Evolutionary conservation across 2,888 invertebrate genomes (phyloP), one percentile per base, ranked within the genome.

Genomic region (Sesamia inferens): DNA sequence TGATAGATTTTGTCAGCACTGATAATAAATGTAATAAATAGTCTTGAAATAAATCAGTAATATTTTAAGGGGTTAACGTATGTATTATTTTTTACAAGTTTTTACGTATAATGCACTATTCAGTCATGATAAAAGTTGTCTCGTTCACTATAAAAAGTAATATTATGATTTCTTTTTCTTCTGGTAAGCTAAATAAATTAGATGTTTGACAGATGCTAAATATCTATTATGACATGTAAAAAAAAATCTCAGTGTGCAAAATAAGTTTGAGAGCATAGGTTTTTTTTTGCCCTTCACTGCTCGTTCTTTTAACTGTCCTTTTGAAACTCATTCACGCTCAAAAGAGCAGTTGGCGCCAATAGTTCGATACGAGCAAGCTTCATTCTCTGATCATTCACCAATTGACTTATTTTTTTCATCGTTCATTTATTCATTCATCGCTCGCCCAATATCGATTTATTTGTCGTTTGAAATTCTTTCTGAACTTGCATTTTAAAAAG

Each of bases 401-500:
- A 54, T 31, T 42, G 57, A 79, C 14, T 79, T 79, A 48, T 79
- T 79, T 71, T 79, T 79, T 76, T 79, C 79, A 79, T 76, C 76
- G 79, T 76, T 76, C 71, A 78, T 78, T 78, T 31, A 48, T 61
- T 68, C 64, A 71, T 76, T 62, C 14, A 31, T 14, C 8, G 64
- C 54, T 71, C 31, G 44, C 66, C 59, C 4, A 47, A 51, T 61
- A 24, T 19, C 8, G 64, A 54, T 65, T 24, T 63, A 4, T 42
- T 19, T 0, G 3, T 22, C 0, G n/a, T 31, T 7, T 58, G 10
- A 22, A 42, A 14, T 42, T 51, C 6, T 10, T 14, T 39, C n/a
- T 19, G 14, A 47, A 51, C 2, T 0, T 31, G 13, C 6, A 1
- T 59, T 67, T 68, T 48, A 16, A 57, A 11, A 22, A 31, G 31